Evolutionary conservation across 1,140 invertebrate genomes (phyloP).

Genomic region (Calosoma granatense): DNA sequence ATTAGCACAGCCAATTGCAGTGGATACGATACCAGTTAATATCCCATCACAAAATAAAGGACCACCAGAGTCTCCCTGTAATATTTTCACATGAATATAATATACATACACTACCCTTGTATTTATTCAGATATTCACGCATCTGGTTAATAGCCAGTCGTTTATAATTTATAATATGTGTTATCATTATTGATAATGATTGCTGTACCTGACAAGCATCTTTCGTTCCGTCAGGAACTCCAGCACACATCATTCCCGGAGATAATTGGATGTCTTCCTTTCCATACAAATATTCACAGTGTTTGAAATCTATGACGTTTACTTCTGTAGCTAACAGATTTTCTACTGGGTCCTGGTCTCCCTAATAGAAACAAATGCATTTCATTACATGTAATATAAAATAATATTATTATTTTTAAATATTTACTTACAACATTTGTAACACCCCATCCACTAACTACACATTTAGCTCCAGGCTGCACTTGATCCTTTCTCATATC

Average conservation of each 20-base stretch:
- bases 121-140: not conserved
- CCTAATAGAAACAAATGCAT: not conserved
- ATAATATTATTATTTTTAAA: too few relatives aligned
- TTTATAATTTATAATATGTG: too few relatives aligned
- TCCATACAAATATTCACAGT: not conserved
- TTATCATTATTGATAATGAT: too few relatives aligned
- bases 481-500: constrained; percentile 4
- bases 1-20: not conserved
- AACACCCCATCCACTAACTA: constrained; percentile 21
- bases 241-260: not conserved
- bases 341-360: not conserved
- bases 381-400: too few relatives aligned
- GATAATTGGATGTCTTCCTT: not conserved
- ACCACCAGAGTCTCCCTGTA: not conserved
- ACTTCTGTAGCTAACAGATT: not conserved
- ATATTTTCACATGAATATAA: not conserved
- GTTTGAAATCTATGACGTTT: not conserved
- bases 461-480: constrained; percentile 10
- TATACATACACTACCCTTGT: not conserved
- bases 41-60: constrained; percentile 4
- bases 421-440: constrained; percentile 19
- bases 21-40: not conserved
- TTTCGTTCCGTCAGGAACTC: not conserved
- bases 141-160: too few relatives aligned
- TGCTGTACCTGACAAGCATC: constrained; percentile 4